Conservation (phyloP, 2,797 vertebrate species). For the Acipenser ruthenus region DNA sequence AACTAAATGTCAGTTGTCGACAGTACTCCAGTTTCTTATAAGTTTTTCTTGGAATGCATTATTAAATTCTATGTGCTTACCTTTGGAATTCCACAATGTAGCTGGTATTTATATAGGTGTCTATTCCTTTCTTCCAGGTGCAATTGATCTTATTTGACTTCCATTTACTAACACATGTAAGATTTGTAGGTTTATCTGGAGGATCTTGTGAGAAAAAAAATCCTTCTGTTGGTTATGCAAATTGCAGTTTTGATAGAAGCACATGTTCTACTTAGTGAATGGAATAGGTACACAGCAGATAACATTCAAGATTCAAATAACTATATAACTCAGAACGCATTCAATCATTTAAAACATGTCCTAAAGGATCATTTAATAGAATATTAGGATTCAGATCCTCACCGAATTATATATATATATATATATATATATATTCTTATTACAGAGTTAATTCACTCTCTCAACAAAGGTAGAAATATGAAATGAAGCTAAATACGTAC, state of each 20-base stretch:
- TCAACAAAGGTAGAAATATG: not conserved
- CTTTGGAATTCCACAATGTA: conserved; percentile 45
- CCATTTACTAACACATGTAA: conserved; percentile 43
- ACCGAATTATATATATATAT: too few relatives aligned
- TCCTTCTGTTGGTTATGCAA: not conserved
- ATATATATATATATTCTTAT: not conserved
- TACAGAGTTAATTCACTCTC: not conserved
- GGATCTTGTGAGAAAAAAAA: conserved; percentile 35
- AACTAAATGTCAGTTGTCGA: not conserved
- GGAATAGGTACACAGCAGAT: not conserved
- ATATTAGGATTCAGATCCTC: not conserved
- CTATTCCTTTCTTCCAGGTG: conserved; percentile 39
- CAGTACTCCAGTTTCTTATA: too few relatives aligned
- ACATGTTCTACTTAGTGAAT: not conserved
- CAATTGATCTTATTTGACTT: conserved; percentile 41
- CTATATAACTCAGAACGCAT: not conserved
- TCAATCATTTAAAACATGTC: not conserved
- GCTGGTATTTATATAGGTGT: conserved; percentile 39
- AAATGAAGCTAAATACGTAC: conserved; percentile 38
- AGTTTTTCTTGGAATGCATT: not conserved
- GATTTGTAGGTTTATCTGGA: conserved; percentile 45
- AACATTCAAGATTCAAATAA: not conserved
- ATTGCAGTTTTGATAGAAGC: not conserved
- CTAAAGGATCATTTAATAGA: not conserved
- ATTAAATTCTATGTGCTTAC: conserved; percentile 31